These are phyloP conservation scores for Taenaris catops DNA, from an alignment of 2,888 invertebrate species.

Conservation along the genomic window DNA sequence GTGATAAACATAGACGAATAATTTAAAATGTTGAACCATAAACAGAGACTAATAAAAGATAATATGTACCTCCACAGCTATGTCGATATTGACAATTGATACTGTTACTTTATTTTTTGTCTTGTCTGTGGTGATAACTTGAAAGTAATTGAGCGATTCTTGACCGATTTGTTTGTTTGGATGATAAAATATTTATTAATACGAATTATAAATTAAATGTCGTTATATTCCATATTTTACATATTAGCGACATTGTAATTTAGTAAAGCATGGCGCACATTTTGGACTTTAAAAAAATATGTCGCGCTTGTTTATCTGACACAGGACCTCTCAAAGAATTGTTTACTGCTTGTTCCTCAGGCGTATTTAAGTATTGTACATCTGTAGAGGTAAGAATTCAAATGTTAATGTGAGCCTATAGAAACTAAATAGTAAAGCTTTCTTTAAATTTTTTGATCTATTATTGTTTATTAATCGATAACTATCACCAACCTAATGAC, in stretches of 20 bases:
- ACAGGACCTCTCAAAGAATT: conserved; percentile 60
- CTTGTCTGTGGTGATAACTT: no score
- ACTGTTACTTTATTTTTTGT: no score
- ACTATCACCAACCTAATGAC: no score
- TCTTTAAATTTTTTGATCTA: no score
- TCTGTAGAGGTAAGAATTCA: conserved; percentile 57
- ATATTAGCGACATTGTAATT: neutral
- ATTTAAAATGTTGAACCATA: no score
- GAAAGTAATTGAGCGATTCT: no score
- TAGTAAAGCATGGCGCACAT: conserved; percentile 35
- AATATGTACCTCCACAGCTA: no score
- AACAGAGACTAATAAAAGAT: no score
- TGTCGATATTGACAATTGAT: conserved; percentile 1
- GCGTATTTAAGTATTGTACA: conserved; percentile 67
- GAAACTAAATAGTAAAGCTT: no score
- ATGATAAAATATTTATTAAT: conserved; percentile 4
- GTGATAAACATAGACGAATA: no score
- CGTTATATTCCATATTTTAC: no score
- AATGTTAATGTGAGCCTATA: neutral
- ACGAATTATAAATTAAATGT: neutral
- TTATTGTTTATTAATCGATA: no score
- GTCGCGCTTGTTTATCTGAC: conserved; percentile 62
- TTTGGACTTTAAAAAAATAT: conserved; percentile 57
- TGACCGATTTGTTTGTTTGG: conserved; percentile 12
- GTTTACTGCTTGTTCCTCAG: conserved; percentile 56